Evolutionary conservation across 2,113 vertebrate genomes (phyloP).

Genomic region (Proterorhinus semilunaris): DNA sequence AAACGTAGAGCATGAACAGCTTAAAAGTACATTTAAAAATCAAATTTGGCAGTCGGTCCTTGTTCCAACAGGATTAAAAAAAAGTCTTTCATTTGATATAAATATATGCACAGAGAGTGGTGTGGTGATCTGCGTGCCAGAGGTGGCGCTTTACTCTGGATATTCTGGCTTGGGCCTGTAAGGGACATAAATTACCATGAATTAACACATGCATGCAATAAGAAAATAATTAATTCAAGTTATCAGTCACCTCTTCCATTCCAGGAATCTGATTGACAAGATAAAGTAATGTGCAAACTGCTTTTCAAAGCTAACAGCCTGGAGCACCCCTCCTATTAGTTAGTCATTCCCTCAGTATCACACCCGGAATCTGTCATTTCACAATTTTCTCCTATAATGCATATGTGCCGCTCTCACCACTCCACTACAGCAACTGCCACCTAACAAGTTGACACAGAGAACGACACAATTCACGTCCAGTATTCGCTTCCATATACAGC

Average conservation of each 20-base stretch:
- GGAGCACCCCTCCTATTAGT: constrained; percentile 82
- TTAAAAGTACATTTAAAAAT: constrained; percentile 76
- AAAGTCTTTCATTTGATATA: constrained; percentile 76
- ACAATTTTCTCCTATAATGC: constrained; percentile 81
- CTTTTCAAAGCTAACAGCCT: constrained; percentile 80
- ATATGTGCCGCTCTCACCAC: constrained; percentile 81
- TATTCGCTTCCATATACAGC: constrained; percentile 69
- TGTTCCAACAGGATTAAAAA: constrained; percentile 74
- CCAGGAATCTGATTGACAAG: constrained; percentile 82
- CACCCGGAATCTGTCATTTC: constrained; percentile 84
- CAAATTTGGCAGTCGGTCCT: constrained; percentile 68
- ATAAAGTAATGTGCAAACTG: constrained; percentile 80
- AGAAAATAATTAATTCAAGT: constrained; percentile 80
- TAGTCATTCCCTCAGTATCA: constrained; percentile 83
- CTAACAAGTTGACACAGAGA: constrained; percentile 74
- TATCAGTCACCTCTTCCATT: constrained; percentile 79
- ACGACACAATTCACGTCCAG: constrained; percentile 74
- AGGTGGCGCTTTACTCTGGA: constrained; percentile 76
- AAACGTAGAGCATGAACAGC: constrained; percentile 65
- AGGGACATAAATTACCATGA: constrained; percentile 78
- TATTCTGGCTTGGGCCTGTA: constrained; percentile 76
- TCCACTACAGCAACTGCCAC: constrained; percentile 76
- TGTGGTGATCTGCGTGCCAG: constrained; percentile 75
- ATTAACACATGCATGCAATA: constrained; percentile 79
- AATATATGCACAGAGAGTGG: constrained; percentile 75